Evolutionary conservation across 2,113 vertebrate genomes (phyloP).

Genomic region (Coregonus clupeaformis): DNA sequence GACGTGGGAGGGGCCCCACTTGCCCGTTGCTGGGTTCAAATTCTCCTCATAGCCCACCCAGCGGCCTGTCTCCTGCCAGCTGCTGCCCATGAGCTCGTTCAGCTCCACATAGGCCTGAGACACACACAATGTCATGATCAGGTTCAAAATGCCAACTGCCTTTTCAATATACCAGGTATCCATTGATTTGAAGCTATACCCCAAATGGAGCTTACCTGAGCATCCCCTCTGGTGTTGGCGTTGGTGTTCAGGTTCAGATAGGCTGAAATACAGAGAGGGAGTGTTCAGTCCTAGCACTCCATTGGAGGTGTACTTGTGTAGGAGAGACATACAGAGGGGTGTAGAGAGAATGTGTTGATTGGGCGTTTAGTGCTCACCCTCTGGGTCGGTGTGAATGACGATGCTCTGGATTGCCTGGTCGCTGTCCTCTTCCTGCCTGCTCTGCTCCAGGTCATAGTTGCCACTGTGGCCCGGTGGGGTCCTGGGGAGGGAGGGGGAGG

Average conservation of each 20-base stretch:
- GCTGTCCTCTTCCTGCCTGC: conserved; percentile 37
- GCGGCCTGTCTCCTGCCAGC: conserved; percentile 85
- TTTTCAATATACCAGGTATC: too few relatives aligned
- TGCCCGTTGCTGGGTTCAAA: conserved; percentile 58
- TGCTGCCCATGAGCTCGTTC: conserved; percentile 81
- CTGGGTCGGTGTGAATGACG: conserved; percentile 47
- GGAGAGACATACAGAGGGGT: neutral
- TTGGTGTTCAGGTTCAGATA: conserved; percentile 75
- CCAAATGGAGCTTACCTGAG: conserved; percentile 59
- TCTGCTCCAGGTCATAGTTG: conserved; percentile 50
- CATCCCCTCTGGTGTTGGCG: conserved; percentile 76
- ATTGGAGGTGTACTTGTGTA: neutral
- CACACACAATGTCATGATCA: neutral
- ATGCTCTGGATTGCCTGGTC: conserved; percentile 24
- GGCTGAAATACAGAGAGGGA: conserved; percentile 50
- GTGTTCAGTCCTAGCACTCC: neutral
- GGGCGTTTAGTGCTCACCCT: conserved; percentile 52
- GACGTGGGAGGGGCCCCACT: conserved; percentile 85
- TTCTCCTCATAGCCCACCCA: conserved; percentile 91
- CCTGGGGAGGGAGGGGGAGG: conserved; percentile 46
- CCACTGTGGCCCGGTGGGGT: conserved; percentile 36
- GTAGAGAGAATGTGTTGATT: neutral
- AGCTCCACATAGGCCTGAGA: conserved; percentile 88
- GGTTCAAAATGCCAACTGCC: too few relatives aligned
- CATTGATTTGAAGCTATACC: neutral